A percentile compares a stretch with the other conserved stretches of the same genome.
Evolutionary conservation across 2,113 vertebrate species (phyloP).

Genomic region (Craseonycteris thonglongyai): DNA sequence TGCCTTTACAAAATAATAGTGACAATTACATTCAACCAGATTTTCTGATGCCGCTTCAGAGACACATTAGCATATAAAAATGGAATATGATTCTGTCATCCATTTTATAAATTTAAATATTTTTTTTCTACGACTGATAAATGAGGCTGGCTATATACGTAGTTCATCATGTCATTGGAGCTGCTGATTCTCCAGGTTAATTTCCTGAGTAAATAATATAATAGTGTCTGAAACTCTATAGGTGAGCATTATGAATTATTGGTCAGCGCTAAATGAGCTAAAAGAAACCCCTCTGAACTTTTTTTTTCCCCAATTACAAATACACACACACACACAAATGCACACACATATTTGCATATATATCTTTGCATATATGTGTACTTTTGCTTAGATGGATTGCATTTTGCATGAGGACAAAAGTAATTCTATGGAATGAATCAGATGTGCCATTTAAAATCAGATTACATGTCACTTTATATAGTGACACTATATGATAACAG

Average conservation of each 20-base stretch:
- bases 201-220: background rate
- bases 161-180: background rate
- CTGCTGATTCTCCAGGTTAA: background rate
- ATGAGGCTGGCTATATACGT: background rate
- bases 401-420: background rate
- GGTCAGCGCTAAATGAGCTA: background rate
- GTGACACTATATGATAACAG: background rate
- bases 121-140: background rate
- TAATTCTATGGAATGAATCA: background rate
- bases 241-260: background rate
- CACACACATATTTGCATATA: background rate
- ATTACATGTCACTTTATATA: background rate
- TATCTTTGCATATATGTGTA: background rate
- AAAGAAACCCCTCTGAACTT: background rate
- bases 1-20: background rate
- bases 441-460: background rate
- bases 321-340: background rate
- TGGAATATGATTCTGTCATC: background rate
- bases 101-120: background rate
- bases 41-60: background rate
- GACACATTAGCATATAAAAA: background rate
- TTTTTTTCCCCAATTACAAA: background rate
- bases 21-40: background rate
- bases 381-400: background rate
- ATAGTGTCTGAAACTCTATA: background rate